These are phyloP conservation scores for Trachelus stipa DNA, from an alignment of 2,888 invertebrate genomes.

Conservation along the genomic window DNA sequence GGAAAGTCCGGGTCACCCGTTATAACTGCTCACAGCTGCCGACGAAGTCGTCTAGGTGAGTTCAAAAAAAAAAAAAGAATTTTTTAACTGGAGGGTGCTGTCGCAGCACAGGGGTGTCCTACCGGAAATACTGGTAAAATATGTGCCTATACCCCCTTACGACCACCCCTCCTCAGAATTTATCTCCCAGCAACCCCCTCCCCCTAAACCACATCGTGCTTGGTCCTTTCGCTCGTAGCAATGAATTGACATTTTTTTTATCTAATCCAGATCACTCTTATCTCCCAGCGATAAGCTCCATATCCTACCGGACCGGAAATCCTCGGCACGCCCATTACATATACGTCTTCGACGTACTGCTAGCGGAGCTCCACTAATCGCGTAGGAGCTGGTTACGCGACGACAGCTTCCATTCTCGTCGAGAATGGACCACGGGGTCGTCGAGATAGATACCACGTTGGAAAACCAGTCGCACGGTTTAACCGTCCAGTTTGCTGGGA, in stretches of 20 bases:
- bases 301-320: not conserved
- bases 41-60: not conserved
- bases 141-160: slow-evolving; percentile 25
- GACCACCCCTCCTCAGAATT: slow-evolving; percentile 34
- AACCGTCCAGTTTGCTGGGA: slow-evolving; percentile 51
- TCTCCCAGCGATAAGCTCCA: not conserved
- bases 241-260: not conserved
- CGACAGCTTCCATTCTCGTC: slow-evolving; percentile 33
- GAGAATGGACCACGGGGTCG: not conserved
- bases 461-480: slow-evolving; percentile 27
- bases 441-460: not conserved
- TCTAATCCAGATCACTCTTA: not conserved
- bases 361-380: not conserved
- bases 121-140: slow-evolving; percentile 44
- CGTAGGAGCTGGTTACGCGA: not conserved
- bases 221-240: not conserved
- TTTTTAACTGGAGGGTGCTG: not conserved
- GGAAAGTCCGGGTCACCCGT: not conserved
- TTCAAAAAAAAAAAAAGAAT: not conserved
- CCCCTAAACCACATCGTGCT: not conserved
- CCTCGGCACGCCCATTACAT: not conserved
- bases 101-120: slow-evolving; percentile 27
- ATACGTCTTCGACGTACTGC: not conserved
- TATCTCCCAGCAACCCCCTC: not conserved
- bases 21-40: not conserved